These are phyloP conservation scores for Orchesella flavescens DNA, from an alignment of 2,888 invertebrate genomes.

Conservation along the genomic window DNA sequence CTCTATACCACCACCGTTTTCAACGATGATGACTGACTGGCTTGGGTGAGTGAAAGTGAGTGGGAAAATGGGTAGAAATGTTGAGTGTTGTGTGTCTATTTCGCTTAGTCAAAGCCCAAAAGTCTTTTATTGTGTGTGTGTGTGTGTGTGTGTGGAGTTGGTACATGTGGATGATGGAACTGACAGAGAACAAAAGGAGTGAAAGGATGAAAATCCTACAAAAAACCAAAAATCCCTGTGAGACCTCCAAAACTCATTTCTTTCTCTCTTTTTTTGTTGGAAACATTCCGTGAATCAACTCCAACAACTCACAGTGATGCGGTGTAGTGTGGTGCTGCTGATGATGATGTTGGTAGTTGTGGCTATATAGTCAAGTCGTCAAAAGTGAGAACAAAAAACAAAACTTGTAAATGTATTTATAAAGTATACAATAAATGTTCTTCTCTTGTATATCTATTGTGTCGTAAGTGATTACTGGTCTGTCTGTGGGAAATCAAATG, in stretches of 20 bases:
- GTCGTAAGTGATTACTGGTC: no score
- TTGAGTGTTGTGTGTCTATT: background rate
- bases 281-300: constrained; percentile 24
- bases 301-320: background rate
- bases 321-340: no score
- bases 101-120: constrained; percentile 7
- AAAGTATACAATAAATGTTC: no score
- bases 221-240: constrained; percentile 16
- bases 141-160: background rate
- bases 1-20: background rate
- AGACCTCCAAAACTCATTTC: constrained; percentile 20
- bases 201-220: constrained; percentile 19
- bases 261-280: constrained; percentile 1
- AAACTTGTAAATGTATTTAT: no score
- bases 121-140: constrained; percentile 20
- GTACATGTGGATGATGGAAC: background rate
- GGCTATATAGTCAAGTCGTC: no score
- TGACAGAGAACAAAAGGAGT: constrained; percentile 19
- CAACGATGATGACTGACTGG: background rate
- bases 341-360: no score
- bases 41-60: constrained; percentile 5
- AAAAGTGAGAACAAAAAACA: no score
- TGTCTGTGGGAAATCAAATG: no score
- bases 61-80: background rate
- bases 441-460: no score